Evolutionary conservation across 1,140 invertebrate genomes (phyloP), one percentile per base, ranked within the genome.

Genomic region (Papilio aristodemus): DNA sequence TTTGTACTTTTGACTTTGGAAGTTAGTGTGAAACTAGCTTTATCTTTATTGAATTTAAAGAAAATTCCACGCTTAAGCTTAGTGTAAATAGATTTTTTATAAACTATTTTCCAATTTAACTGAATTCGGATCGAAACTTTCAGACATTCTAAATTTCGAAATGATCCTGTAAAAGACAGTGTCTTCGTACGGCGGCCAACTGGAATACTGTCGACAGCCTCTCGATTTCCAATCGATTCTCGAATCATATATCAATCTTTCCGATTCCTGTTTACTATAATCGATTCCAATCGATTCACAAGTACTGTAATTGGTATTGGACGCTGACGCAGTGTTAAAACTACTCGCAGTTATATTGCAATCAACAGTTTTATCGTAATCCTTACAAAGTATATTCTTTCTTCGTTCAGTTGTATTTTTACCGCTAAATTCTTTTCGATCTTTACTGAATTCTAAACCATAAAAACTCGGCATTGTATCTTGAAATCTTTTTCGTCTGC

Each of bases 121-220:
- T 50, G 77, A 75, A 14, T 68, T 83, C 0, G 83, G 73, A 84
- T 92, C 88, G 50, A 91, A 90, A 74, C 91, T 92, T 13, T 91
- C 84, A 0, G 89, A 87, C 70, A 92, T 83, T 73, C 87, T 87
- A 68, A 93, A 92, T 38, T 87, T 83, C 0, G 88, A 89, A 17
- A 93, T 78, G 4, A 93, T 83, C 68, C 75, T 89, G 69, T 90
- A 93, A 14, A 92, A 87, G n/a, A 91, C 63, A 0, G 92, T 89
- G 14, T 92, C 85, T 69, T 93, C 92, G 63, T 88, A 92, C 0
- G 89, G 89, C 0, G 92, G 91, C 83, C 91, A 91, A 43, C 81
- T 88, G 4, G 79, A 80, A 38, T 86, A 74, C 13, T 76, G 68
- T 64, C 32, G 72, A 66, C 32, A 27, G 0, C 22, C 50, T 13